Conservation (phyloP, 2,113 vertebrate genomes). For the Phylloscopus trochilus region DNA sequence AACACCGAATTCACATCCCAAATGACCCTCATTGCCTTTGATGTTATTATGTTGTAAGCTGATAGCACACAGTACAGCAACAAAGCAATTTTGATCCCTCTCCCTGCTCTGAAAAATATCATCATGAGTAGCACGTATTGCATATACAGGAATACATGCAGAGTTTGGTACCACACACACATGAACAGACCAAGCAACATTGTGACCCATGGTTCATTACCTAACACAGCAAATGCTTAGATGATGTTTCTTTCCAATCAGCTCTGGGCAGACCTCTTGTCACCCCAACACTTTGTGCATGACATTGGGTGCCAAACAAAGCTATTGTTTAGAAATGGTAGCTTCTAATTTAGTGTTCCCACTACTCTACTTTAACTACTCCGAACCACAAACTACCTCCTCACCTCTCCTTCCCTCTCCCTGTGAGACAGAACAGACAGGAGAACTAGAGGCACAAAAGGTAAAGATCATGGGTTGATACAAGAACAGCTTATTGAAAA, state of each 20-base stretch:
- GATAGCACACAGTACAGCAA: not conserved
- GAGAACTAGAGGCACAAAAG: not conserved
- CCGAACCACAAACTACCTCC: not conserved
- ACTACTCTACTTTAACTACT: not conserved
- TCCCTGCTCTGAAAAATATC: not conserved
- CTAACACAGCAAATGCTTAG: not conserved
- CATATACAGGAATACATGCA: not conserved
- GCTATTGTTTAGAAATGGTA: not conserved
- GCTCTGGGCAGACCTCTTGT: not conserved
- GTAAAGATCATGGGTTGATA: not conserved
- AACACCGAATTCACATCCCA: not conserved
- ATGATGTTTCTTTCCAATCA: not conserved
- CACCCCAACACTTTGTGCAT: not conserved
- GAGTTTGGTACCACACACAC: not conserved
- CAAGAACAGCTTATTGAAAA: not conserved
- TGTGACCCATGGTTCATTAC: not conserved
- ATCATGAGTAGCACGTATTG: not conserved
- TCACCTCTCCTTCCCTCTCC: not conserved
- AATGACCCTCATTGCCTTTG: not conserved
- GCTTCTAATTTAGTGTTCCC: not conserved
- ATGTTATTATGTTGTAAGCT: not conserved
- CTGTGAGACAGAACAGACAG: not conserved
- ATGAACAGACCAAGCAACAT: not conserved
- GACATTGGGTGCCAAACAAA: rapidly evolving
- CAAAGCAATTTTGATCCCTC: not conserved